A percentile compares a stretch with the other conserved stretches of the same genome.
Evolutionary conservation across 2,797 vertebrate species (phyloP).

Genomic region (Schizopygopsis malacanthus): DNA sequence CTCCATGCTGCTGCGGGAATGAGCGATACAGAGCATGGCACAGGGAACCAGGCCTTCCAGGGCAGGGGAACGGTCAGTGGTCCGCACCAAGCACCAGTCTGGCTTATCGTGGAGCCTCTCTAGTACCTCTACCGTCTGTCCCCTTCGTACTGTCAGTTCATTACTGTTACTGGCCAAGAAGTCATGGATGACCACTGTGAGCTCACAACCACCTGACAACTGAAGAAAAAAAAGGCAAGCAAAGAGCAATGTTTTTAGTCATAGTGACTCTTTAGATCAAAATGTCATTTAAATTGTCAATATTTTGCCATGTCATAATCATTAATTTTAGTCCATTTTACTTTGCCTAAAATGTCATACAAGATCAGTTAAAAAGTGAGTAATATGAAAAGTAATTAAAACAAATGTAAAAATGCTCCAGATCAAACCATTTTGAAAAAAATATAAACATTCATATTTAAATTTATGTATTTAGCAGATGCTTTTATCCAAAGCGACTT

Average conservation of each 20-base stretch:
- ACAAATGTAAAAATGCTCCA: background rate
- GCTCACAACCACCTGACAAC: conserved; percentile 97
- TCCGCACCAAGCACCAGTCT: conserved; percentile 96
- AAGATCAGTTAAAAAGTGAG: background rate
- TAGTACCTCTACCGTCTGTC: conserved; percentile 97
- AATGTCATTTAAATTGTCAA: background rate
- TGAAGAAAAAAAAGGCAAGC: conserved; percentile 62
- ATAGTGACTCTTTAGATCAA: background rate
- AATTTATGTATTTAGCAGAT: no score
- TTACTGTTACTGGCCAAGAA: conserved; percentile 96
- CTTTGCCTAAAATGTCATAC: background rate
- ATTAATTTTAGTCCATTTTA: background rate
- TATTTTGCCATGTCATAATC: background rate
- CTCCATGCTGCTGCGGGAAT: conserved; percentile 98
- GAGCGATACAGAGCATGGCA: conserved; percentile 94
- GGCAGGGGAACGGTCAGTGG: conserved; percentile 94
- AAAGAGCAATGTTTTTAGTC: background rate
- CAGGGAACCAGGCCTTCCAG: conserved; percentile 95
- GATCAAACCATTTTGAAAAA: background rate
- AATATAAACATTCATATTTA: background rate
- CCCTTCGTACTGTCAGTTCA: conserved; percentile 92
- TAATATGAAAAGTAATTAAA: background rate
- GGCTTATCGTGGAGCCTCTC: conserved; percentile 96
- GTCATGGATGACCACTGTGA: conserved; percentile 98
- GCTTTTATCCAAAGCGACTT: no score